Base-by-base conservation (phyloP, 2,113 vertebrate species). In the Seriola dumerili region DNA sequence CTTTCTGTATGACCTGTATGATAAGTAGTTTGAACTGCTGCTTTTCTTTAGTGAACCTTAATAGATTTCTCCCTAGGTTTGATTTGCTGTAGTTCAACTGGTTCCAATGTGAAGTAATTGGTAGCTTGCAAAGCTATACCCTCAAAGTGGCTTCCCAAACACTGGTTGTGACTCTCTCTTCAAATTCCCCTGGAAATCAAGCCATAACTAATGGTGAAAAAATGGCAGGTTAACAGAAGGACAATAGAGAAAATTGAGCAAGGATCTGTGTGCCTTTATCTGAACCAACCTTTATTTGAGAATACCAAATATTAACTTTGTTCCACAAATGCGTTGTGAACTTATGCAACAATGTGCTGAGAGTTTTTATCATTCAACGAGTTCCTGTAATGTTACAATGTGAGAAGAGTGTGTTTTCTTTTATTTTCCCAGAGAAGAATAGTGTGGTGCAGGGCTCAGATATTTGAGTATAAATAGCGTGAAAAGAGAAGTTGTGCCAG, bases 381-480 rank as follows among this genome's bases (percentile, higher is more conserved):
- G 11, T 69, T 77, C 38, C 25, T 3, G 13, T 34, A 42, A 79
- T 58, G 54, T 42, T 55, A 77, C 58, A 21, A 10, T 40, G 44
- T 48, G 21, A 81, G 70, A 75, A 52, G 55, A 83, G 52, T 59
- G 55, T 61, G 59, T 76, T 83, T 77, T 40, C 13, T 74, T 81
- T 78, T 72, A 21, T 38, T 72, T 86, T 46, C 52, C 19, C 13
- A n/a, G 14, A 72, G 71, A 69, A 74, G 48, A 85, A 81, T 67
- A 48, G 21, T 72, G 23, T 69, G 36, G 73, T 75, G 68, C 42
- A 82, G 71, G 44, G 57, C 55, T 66, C 61, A 80, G 78, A 89
- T 83, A 86, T 89, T 88, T 85, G 62, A 85, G 88, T 87, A 89
- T 90, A 93, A 93, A 93, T 91, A 93, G 91, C 65, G 62, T 88